phyloP scores from a whole-genome alignment of 2,113 vertebrate genomes.

The Triplophysa siluroides region DNA sequence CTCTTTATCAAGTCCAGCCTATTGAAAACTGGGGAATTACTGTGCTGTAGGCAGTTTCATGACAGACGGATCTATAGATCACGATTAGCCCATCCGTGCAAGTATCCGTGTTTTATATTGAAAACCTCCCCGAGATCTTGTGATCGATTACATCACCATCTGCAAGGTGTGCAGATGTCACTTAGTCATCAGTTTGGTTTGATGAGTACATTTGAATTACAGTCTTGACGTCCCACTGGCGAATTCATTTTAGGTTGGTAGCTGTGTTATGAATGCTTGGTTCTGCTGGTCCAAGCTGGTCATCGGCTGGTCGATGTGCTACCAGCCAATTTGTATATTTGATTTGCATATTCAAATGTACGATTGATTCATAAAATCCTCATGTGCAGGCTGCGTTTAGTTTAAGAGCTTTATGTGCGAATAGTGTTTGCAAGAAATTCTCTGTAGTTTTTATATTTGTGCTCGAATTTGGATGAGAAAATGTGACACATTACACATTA shows the following conservation, averaged over 20 bases:
- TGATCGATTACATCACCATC: not conserved
- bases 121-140: not conserved
- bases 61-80: not conserved
- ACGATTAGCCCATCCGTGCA: too few relatives aligned
- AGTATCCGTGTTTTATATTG: not conserved
- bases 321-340: not conserved
- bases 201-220: too few relatives aligned
- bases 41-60: not conserved
- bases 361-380: not conserved
- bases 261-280: too few relatives aligned
- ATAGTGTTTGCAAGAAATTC: not conserved
- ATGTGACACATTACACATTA: not conserved
- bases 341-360: conserved; percentile 44
- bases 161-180: not conserved
- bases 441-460: not conserved
- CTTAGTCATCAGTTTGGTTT: not conserved
- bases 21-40: not conserved
- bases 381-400: not conserved
- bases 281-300: too few relatives aligned
- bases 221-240: too few relatives aligned
- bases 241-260: too few relatives aligned
- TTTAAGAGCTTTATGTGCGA: not conserved
- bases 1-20: not conserved
- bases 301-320: too few relatives aligned
- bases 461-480: conserved; percentile 15